Evolutionary conservation across 1,140 invertebrate genomes (phyloP), one percentile per base, ranked within the genome.

Genomic region (Mactra quadrangularis): DNA sequence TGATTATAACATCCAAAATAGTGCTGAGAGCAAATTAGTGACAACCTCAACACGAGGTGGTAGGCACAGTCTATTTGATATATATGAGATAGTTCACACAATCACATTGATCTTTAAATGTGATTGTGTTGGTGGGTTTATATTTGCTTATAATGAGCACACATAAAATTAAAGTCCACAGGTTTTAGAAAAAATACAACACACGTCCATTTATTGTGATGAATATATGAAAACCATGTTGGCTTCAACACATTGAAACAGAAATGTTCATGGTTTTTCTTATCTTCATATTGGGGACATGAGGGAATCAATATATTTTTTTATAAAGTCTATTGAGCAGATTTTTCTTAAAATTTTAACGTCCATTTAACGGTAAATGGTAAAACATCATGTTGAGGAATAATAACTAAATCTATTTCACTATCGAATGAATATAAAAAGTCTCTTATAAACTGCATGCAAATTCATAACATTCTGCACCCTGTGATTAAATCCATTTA

Each of bases 11-110:
- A 76, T 76, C 70, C 41, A 50, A 76, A 33, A 17, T 7, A 45
- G 55, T 60, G 72, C 72, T 47, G 55, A 55, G 45, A 55, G 45
- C 31, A 76, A 17, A 60, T 45, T 45, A 53, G 71, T 47, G 22
- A 57, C 35, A 60, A 78, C 11, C 62, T 78, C n/a, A 71, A 52
- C 64, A 81, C 77, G 59, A 70, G n/a, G n/a, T n/a, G n/a, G n/a
- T n/a, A n/a, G 38, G 66, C 77, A 81, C 77, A 81, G 77, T 81
- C 71, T 41, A 71, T 81, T 68, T 25, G 33, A 47, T n/a, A n/a
- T n/a, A n/a, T n/a, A n/a, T n/a, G n/a, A n/a, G n/a, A 38, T 55
- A 79, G 60, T 59, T 81, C 66, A 71, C 77, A 81, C 77, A 81
- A 52, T 68, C 77, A 81, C 77, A 81, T 81, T 71, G 17, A 41